Base-by-base conservation (phyloP, 2,888 invertebrate genomes). In the Ectobius pallidus region DNA sequence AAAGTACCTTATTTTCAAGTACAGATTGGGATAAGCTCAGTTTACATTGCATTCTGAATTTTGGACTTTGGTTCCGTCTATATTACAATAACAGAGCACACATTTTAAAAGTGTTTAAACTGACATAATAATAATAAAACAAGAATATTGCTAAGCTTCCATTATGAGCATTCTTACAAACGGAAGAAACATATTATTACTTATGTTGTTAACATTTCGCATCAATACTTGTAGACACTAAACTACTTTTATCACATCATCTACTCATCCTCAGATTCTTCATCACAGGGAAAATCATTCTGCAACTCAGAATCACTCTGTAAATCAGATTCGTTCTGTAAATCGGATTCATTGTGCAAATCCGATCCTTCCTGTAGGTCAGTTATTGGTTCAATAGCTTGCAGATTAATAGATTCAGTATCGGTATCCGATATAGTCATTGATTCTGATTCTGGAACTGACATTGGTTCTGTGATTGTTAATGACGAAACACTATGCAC, bases 91-190 rank as follows among this genome's bases (percentile, higher is more conserved):
- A 65, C 16, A 65, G 62, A n/a, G 27, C 3, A 42, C 3, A 65
- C 46, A 18, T 44, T 27, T 3, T 44, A n/a, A 27, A n/a, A 42
- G 22, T 65, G 11, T 27, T 44, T 46, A 65, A 65, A 65, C 22
- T n/a, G n/a, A 46, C 46, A 32, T 65, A 65, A 65, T 65, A 65
- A 65, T 44, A 46, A 65, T n/a, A 65, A 65, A n/a, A 25, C 39
- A 16, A 20, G 55, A 65, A 39, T 65, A 44, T 27, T 65, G 18
- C 65, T 30, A 22, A 65, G 44, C 42, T n/a, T 44, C 46, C 46
- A 25, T n/a, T 46, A 7, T 63, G 46, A 44, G 44, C 65, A 39
- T 16, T 44, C n/a, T 46, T 39, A 46, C 7, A 44, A 46, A 65
- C 6, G 25, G 18, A 44, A 22, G 27, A 65, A 46, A 52, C 22